Conservation (phyloP, 2,113 vertebrate genomes). For the Boulengeromyrus knoepffleri region DNA sequence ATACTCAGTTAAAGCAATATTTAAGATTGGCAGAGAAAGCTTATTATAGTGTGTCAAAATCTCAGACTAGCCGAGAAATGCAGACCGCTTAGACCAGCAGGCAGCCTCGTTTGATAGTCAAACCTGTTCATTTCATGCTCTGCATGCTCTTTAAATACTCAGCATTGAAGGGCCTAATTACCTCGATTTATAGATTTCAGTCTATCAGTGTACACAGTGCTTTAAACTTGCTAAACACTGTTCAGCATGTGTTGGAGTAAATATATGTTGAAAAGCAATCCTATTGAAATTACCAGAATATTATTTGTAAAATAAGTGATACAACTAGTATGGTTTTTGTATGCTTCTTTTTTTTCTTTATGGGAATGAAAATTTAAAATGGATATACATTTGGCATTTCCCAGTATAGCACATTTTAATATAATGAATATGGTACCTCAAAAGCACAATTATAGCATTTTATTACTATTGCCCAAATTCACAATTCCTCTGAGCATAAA, state of each 20-base stretch:
- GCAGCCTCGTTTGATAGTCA: neutral
- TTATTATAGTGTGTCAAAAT: neutral
- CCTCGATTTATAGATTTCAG: neutral
- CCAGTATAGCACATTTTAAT: neutral
- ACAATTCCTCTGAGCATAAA: neutral
- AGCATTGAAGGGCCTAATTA: neutral
- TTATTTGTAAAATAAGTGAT: neutral
- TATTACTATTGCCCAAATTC: neutral
- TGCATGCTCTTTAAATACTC: neutral
- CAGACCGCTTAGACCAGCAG: neutral
- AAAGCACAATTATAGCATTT: neutral
- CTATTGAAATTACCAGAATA: neutral
- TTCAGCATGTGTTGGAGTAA: neutral
- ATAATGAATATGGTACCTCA: neutral
- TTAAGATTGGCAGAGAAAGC: neutral
- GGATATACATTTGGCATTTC: neutral
- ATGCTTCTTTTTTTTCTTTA: neutral
- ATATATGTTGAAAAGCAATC: neutral
- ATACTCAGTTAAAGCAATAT: neutral
- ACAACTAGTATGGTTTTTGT: neutral
- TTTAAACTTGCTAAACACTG: neutral
- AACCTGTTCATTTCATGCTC: neutral
- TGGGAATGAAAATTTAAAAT: neutral
- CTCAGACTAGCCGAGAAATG: neutral
- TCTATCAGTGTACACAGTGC: neutral